Evolutionary conservation across 2,797 vertebrate genomes (phyloP).

Genomic region (Aplochiton taeniatus): DNA sequence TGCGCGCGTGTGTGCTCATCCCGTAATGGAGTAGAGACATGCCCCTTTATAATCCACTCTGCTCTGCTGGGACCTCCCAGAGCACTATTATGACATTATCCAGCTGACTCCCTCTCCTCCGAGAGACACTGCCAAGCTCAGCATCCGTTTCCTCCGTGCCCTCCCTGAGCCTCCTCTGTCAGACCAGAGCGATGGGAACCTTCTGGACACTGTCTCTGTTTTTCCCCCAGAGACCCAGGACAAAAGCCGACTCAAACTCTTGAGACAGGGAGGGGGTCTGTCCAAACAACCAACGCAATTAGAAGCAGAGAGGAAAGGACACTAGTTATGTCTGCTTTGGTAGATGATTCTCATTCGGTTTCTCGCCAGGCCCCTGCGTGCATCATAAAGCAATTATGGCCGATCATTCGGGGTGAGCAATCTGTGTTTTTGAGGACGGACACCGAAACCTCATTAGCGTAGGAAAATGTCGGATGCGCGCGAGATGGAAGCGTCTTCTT

Average conservation of each 20-base stretch:
- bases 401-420: constrained; percentile 44
- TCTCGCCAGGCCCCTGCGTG: constrained; percentile 24
- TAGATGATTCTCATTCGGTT: constrained; percentile 1
- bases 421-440: constrained; percentile 18
- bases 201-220: constrained; percentile 15
- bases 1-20: neutral
- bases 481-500: constrained; percentile 44
- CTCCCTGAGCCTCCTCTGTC: constrained; percentile 37
- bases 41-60: constrained; percentile 33
- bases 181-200: neutral
- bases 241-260: constrained; percentile 19
- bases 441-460: constrained; percentile 37
- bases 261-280: constrained; percentile 16
- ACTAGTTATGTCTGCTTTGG: constrained; percentile 12
- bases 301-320: constrained; percentile 29
- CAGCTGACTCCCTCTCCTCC: constrained; percentile 8
- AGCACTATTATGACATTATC: constrained; percentile 31
- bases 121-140: neutral
- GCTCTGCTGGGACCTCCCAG: constrained; percentile 18
- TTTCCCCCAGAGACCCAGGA: constrained; percentile 26
- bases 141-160: constrained; percentile 31
- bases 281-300: constrained; percentile 30
- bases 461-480: constrained; percentile 25
- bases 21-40: constrained; percentile 40
- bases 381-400: constrained; percentile 48